Evolutionary conservation across 2,113 vertebrate species (phyloP).

Genomic region (Odocoileus virginianus): DNA sequence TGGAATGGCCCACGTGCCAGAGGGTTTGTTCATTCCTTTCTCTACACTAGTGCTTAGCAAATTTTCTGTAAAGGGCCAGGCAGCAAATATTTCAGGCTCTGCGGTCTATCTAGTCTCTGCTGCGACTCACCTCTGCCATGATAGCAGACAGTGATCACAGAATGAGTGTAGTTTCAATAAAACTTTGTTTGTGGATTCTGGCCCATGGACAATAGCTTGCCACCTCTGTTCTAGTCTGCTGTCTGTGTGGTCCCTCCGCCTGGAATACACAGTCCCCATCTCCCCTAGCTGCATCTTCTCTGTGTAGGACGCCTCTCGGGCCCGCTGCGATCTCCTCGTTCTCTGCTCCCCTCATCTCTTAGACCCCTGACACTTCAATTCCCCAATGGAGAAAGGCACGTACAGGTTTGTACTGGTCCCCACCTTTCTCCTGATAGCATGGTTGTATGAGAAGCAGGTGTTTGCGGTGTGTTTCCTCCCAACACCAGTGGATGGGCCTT

Average conservation of each 20-base stretch:
- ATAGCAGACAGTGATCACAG: neutral
- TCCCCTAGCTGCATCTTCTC: neutral
- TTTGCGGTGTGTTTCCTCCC: neutral
- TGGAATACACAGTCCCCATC: accelerated
- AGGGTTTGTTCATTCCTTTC: neutral
- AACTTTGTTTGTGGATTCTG: neutral
- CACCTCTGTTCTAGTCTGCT: neutral
- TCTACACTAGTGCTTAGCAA: neutral
- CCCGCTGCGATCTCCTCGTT: neutral
- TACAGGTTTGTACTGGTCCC: neutral
- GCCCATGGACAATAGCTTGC: neutral
- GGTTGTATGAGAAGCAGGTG: neutral
- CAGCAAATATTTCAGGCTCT: neutral
- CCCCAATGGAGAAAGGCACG: neutral
- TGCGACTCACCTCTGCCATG: neutral
- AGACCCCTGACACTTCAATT: neutral
- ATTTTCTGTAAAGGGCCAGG: neutral
- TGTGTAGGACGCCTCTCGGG: neutral
- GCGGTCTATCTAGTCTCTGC: neutral
- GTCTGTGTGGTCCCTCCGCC: neutral
- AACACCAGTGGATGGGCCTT: neutral
- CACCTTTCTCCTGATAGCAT: neutral
- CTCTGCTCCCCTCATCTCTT: neutral
- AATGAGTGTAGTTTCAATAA: neutral
- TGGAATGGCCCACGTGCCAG: accelerated